phyloP scores from a whole-genome alignment of 2,113 vertebrate species.

The Trematocara variabile region DNA sequence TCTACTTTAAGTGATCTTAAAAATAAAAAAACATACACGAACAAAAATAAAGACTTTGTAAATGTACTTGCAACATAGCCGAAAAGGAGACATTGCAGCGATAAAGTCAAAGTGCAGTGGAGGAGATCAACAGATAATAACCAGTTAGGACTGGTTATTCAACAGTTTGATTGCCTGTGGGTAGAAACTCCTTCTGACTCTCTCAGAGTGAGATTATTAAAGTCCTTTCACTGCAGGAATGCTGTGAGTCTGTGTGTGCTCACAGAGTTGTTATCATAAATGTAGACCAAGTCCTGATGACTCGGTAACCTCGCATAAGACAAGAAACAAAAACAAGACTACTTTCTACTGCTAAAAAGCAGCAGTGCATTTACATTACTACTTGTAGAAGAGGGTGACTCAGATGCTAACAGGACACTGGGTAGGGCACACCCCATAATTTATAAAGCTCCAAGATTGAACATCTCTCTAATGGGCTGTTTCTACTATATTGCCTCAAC shows the following conservation, averaged over 20 bases:
- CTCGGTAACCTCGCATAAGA: neutral
- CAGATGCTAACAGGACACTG: neutral
- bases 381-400: neutral
- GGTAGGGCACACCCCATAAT: neutral
- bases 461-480: neutral
- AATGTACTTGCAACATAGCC: slow-evolving; percentile 5
- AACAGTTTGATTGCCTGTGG: neutral
- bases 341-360: neutral
- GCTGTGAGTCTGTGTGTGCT: neutral
- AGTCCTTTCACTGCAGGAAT: neutral
- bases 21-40: rapidly evolving
- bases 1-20: neutral
- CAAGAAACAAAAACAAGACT: neutral
- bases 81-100: neutral
- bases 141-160: neutral
- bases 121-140: neutral
- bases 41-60: neutral
- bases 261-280: neutral
- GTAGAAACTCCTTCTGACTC: neutral
- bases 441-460: neutral
- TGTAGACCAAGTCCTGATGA: neutral
- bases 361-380: neutral
- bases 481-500: neutral
- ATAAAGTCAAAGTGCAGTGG: neutral
- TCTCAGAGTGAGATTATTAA: neutral